phyloP scores from a whole-genome alignment of 2,113 vertebrate species.

The Potamarius usumacintae region DNA sequence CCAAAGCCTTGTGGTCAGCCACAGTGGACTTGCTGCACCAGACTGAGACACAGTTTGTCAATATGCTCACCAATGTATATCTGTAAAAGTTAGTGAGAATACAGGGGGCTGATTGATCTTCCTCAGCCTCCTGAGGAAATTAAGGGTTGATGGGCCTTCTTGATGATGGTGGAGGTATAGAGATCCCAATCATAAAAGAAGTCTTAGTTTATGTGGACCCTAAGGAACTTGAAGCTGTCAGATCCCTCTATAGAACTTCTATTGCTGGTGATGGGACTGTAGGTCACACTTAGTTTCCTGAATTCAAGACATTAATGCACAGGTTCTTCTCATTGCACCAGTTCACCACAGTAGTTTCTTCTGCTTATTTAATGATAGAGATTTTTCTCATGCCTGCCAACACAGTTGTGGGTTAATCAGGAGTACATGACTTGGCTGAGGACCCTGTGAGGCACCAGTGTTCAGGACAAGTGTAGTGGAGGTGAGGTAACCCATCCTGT shows the following conservation, averaged over 20 bases:
- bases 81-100: neutral
- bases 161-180: neutral
- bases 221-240: neutral
- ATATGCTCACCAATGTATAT: neutral
- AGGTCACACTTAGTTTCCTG: neutral
- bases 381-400: neutral
- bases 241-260: neutral
- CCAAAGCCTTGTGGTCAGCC: neutral
- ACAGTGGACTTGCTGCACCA: neutral
- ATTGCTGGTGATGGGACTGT: neutral
- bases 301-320: neutral
- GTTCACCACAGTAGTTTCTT: neutral
- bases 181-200: neutral
- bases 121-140: neutral
- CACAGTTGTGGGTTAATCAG: too few species aligned
- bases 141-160: neutral
- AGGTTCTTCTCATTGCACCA: neutral
- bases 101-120: neutral
- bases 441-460: neutral
- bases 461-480: neutral
- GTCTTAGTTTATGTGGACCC: neutral
- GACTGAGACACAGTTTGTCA: neutral
- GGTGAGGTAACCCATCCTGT: neutral
- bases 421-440: neutral
- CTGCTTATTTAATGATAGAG: neutral